These are phyloP conservation scores for Helicoverpa assulta DNA, from an alignment of 2,888 invertebrate genomes.

Conservation along the genomic window DNA sequence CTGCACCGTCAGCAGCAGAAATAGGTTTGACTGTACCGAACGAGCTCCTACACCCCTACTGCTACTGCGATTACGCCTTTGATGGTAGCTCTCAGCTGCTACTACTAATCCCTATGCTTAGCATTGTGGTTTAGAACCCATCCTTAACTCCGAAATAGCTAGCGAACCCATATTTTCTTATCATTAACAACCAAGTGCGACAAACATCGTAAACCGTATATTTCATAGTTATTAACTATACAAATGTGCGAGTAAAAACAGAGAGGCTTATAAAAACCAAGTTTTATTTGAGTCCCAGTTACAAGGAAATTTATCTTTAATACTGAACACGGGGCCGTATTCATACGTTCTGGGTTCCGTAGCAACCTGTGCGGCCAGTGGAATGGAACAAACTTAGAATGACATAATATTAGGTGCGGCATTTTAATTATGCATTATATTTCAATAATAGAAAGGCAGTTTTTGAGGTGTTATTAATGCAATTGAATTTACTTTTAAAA, in stretches of 20 bases:
- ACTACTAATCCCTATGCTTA: background rate
- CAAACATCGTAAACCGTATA: conserved; percentile 27
- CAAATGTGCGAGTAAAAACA: conserved; percentile 21
- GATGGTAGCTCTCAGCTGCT: background rate
- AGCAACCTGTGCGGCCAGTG: conserved; percentile 27
- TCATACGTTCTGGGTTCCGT: conserved; percentile 45
- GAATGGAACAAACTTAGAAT: conserved; percentile 56
- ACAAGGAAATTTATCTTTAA: conserved; percentile 49
- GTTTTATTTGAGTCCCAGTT: conserved; percentile 29
- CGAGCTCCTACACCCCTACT: background rate
- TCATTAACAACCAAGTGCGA: conserved; percentile 12
- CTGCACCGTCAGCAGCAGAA: too few relatives aligned
- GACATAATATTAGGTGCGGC: conserved; percentile 42
- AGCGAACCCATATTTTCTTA: conserved; percentile 14
- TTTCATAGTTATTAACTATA: conserved; percentile 29
- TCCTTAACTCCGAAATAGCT: background rate
- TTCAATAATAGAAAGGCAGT: conserved; percentile 25
- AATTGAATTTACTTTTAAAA: background rate
- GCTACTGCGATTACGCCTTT: background rate
- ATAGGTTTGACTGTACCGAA: too few relatives aligned
- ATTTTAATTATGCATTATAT: conserved; percentile 56
- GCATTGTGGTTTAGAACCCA: background rate
- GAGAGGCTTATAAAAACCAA: conserved; percentile 30
- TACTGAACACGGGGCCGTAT: conserved; percentile 35
- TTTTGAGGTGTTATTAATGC: conserved; percentile 22